These are phyloP conservation scores for Pangasius larnaudii DNA, from an alignment of 2,797 vertebrate genomes.

Conservation along the genomic window DNA sequence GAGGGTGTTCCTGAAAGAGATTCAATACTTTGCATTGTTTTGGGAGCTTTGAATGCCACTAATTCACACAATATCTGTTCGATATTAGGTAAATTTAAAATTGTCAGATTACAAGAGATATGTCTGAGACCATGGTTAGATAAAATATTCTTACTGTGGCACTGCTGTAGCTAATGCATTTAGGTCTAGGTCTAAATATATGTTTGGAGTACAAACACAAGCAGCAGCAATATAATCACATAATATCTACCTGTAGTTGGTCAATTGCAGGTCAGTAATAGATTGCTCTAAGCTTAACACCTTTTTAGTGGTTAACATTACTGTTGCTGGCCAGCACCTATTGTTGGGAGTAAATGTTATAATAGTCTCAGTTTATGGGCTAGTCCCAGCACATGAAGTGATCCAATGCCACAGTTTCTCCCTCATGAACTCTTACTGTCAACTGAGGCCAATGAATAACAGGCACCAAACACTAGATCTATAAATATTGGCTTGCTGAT, in stretches of 20 bases:
- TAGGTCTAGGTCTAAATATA: background rate
- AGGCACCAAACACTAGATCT: conserved; percentile 59
- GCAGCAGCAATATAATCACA: background rate
- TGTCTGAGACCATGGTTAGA: background rate
- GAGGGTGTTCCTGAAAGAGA: background rate
- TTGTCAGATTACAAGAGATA: background rate
- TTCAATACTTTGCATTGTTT: background rate
- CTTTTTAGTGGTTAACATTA: background rate
- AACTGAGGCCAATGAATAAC: conserved; percentile 57
- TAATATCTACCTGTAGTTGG: background rate
- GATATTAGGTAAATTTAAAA: background rate
- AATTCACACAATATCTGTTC: background rate
- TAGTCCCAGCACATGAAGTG: conserved; percentile 24
- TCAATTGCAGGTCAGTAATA: background rate
- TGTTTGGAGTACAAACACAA: background rate
- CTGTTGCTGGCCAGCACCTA: background rate
- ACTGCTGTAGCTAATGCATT: background rate
- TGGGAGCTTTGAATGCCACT: background rate
- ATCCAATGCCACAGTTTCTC: conserved; percentile 30
- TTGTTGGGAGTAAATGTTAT: conserved; percentile 13
- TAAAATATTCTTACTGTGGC: background rate
- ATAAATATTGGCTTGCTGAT: conserved; percentile 57
- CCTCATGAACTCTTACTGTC: conserved; percentile 37
- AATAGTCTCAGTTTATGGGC: conserved; percentile 37
- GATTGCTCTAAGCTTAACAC: background rate